These are phyloP conservation scores for Caenorhabditis imperialis DNA, from an alignment of 2,888 invertebrate species.

Conservation along the genomic window DNA sequence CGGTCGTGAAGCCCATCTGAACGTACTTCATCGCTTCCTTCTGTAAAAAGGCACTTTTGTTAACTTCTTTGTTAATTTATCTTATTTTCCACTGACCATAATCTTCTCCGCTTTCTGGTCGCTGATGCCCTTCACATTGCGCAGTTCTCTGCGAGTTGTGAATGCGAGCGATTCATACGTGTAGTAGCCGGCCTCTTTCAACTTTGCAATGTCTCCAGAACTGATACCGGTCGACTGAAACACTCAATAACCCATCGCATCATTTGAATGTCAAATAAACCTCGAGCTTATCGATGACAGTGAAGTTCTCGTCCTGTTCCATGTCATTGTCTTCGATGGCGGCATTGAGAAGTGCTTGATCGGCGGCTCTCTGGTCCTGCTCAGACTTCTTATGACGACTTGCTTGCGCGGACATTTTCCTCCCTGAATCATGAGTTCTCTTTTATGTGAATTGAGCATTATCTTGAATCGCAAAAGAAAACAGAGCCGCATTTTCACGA, in stretches of 20 bases:
- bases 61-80: not conserved
- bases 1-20: constrained; percentile 98
- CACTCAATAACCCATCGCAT: not conserved
- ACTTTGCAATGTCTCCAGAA: constrained; percentile 87
- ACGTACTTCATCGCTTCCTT: constrained; percentile 92
- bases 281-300: constrained; percentile 65
- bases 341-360: constrained; percentile 51
- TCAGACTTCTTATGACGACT: constrained; percentile 48
- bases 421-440: constrained; percentile 1
- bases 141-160: constrained; percentile 91
- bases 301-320: constrained; percentile 62
- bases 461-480: no score
- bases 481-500: no score
- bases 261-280: constrained; percentile 15
- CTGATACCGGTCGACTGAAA: constrained; percentile 71
- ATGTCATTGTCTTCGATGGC: constrained; percentile 48
- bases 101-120: constrained; percentile 91
- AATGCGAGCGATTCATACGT: constrained; percentile 95
- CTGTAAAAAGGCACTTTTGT: no score
- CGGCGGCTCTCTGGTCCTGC: constrained; percentile 50
- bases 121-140: constrained; percentile 87
- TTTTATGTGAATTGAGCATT: no score
- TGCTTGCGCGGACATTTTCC: constrained; percentile 56
- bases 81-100: constrained; percentile 61
- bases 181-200: constrained; percentile 92